Percentiles rank a stretch among this genome's conserved stretches.
These are phyloP conservation scores for Tyto alba DNA, from an alignment of 2,113 vertebrate species.

Conservation along the genomic window DNA sequence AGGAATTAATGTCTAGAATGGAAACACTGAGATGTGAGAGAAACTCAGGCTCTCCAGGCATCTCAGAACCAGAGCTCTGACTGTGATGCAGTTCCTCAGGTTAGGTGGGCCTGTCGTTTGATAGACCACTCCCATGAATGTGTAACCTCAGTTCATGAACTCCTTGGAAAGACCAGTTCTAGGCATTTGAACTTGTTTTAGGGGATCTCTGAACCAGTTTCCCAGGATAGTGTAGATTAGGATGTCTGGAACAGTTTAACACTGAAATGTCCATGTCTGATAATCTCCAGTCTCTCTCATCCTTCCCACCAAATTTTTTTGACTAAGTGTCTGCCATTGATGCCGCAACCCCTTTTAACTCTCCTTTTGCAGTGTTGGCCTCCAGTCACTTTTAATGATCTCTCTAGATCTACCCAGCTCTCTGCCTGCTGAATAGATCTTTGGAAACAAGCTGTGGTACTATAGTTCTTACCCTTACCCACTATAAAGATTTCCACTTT, in stretches of 20 bases:
- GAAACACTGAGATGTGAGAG: not conserved
- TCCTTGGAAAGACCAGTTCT: not conserved
- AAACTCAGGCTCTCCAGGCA: not conserved
- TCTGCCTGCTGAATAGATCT: not conserved
- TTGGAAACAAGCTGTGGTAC: not conserved
- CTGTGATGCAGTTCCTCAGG: not conserved
- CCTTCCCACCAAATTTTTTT: not conserved
- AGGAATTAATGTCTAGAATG: not conserved
- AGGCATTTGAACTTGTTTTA: not conserved
- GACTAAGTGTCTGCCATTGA: not conserved
- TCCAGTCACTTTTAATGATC: not conserved
- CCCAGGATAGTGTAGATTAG: not conserved
- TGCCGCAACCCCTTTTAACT: not conserved
- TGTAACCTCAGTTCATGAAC: not conserved
- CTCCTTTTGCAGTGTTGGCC: not conserved
- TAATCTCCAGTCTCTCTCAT: not conserved
- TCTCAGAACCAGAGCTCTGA: not conserved
- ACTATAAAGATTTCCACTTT: not conserved
- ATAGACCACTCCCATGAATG: not conserved
- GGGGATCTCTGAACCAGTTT: not conserved
- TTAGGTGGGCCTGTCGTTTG: not conserved
- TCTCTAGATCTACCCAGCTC: not conserved
- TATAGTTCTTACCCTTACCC: not conserved
- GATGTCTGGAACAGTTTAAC: not conserved
- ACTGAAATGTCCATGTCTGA: not conserved